Evolutionary conservation across 2,113 vertebrate genomes (phyloP), one percentile per base, ranked within the genome.

Genomic region (Trogon surrucura): DNA sequence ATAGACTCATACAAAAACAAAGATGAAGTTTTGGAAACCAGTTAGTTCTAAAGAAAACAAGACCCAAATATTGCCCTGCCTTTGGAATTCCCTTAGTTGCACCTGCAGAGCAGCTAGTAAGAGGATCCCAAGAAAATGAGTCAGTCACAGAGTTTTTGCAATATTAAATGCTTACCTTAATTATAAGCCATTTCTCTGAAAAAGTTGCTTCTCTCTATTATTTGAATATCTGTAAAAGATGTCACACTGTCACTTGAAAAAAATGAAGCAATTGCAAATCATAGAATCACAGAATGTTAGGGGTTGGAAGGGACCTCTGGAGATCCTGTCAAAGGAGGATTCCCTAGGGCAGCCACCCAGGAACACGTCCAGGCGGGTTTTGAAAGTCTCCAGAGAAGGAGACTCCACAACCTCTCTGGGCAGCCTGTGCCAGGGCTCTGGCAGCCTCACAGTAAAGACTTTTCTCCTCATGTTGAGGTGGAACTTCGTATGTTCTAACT

Each of bases 1-100:
- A 90, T 17, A 50, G 82, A 93, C 83, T 88, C 94, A 92, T 80
- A 62, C 56, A 60, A 62, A 96, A 97, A 94, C 73, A 93, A 92
- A 90, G 92, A 80, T 34, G 50, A 47, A 19, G 88, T 45, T 88
- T 85, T 90, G 91, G 64, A 83, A 94, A 84, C 34, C 16, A 61
- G 29, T 26, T 86, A 65, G 60, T 44, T 77, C 47, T 80, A 80
- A 83, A 80, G 21, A 86, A 88, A 95, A 75, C 67, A 94, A 78
- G 54, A 80, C 47, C 45, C 47, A 86, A 95, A 96, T 80, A 80
- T 14, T 90, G 62, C 73, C 51, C 83, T 58, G 23, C 17, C 30
- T 86, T 82, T 90, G 25, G 60, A 96, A 86, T 94, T 86, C 80
- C 27, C 29, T 78, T 70, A 36, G 60, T 93, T 83, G 36, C 44